phyloP scores from a whole-genome alignment of 2,113 vertebrate species.

The Tor tambroides region DNA sequence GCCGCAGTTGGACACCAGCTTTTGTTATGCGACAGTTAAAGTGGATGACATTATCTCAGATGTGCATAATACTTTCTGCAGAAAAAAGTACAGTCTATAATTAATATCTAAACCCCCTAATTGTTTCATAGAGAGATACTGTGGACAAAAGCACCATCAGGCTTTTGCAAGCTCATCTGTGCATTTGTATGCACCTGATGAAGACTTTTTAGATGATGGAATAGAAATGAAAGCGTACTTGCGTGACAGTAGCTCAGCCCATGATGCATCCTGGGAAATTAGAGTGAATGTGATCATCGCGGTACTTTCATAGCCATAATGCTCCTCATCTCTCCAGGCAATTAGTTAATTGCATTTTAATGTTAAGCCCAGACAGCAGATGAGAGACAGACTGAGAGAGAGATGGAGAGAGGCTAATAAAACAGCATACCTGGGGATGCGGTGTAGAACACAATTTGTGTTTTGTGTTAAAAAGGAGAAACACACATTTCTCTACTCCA shows the following conservation, averaged over 20 bases:
- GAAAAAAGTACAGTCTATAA: neutral
- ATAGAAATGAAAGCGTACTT: slow-evolving; percentile 17
- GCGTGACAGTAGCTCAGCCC: slow-evolving; percentile 24
- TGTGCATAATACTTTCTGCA: neutral
- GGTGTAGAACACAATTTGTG: slow-evolving; percentile 3
- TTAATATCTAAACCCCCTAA: neutral
- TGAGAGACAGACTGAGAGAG: slow-evolving; percentile 35
- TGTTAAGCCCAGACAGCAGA: slow-evolving; percentile 54
- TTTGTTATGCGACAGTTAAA: slow-evolving; percentile 13
- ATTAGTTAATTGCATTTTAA: slow-evolving; percentile 62
- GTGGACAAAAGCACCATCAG: neutral
- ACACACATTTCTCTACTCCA: neutral
- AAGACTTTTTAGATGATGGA: slow-evolving; percentile 11
- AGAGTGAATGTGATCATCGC: slow-evolving; percentile 55
- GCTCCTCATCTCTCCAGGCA: slow-evolving; percentile 56
- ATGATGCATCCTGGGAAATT: slow-evolving; percentile 56
- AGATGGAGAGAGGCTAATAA: neutral
- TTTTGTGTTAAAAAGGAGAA: neutral
- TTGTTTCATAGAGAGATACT: neutral
- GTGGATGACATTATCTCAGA: neutral
- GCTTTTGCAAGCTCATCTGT: slow-evolving; percentile 6
- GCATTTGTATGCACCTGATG: neutral
- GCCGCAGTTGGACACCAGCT: neutral
- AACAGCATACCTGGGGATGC: neutral
- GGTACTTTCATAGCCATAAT: slow-evolving; percentile 53